Evolutionary conservation across 2,888 invertebrate species (phyloP).

Genomic region (Meteorus cinctellus): DNA sequence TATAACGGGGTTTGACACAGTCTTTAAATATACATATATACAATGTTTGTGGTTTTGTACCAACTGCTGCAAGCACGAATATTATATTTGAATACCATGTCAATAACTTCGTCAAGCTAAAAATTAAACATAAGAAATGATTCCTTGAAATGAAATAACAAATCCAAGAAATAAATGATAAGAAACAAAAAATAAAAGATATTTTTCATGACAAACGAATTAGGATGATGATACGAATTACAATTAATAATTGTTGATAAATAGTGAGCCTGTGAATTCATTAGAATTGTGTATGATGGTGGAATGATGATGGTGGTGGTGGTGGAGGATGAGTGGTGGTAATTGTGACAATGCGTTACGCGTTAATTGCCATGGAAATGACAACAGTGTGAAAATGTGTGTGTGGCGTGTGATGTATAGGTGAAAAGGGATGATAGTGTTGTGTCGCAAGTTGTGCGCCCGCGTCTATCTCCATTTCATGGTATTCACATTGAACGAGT

Average conservation of each 20-base stretch:
- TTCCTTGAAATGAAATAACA: not conserved
- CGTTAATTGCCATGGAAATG: slow-evolving; percentile 63
- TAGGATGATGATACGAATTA: no score
- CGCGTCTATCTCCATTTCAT: slow-evolving; percentile 14
- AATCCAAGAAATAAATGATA: no score
- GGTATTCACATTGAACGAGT: slow-evolving; percentile 20
- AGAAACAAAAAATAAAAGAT: not conserved
- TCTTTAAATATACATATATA: not conserved
- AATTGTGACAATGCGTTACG: slow-evolving; percentile 59
- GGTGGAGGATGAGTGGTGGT: slow-evolving; percentile 58
- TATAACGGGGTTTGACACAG: slow-evolving; percentile 30
- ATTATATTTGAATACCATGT: slow-evolving; percentile 2
- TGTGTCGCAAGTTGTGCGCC: not conserved
- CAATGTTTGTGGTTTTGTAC: slow-evolving; percentile 8
- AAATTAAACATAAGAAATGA: not conserved
- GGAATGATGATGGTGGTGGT: slow-evolving; percentile 21
- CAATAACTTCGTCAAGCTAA: not conserved
- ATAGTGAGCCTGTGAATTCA: no score
- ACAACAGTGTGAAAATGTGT: slow-evolving; percentile 49
- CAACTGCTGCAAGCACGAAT: not conserved
- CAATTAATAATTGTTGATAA: not conserved
- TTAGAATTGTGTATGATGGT: no score
- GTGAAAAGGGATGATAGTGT: slow-evolving; percentile 11
- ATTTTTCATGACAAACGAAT: not conserved
- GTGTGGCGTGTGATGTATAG: not conserved